Conservation (phyloP, 1,140 invertebrate species). For the Ceratitis capitata region DNA sequence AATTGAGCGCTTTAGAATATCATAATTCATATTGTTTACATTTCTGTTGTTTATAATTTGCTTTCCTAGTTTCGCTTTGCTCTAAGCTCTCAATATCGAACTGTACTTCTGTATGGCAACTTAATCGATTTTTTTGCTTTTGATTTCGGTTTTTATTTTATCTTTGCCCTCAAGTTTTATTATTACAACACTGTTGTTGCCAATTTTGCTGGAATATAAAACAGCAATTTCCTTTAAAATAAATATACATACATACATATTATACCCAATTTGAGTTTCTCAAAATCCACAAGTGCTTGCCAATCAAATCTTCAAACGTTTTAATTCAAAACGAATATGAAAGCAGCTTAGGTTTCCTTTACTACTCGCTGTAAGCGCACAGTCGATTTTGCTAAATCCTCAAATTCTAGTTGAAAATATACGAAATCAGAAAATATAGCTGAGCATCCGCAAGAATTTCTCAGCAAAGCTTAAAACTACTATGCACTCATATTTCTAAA, state of each 20-base stretch:
- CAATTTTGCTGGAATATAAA: too few species aligned
- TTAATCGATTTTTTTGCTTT: neutral
- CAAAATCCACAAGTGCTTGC: neutral
- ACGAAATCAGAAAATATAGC: neutral
- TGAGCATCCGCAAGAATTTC: neutral
- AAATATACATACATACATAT: neutral
- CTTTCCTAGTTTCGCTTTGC: neutral
- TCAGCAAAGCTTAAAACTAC: neutral
- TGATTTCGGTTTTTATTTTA: neutral
- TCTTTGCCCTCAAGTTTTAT: too few species aligned
- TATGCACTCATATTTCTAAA: neutral
- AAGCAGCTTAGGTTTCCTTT: neutral
- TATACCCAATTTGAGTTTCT: neutral
- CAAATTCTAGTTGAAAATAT: neutral
- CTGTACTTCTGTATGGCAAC: neutral
- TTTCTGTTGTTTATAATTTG: neutral
- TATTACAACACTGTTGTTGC: too few species aligned
- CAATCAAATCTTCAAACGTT: neutral
- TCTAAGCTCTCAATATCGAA: neutral
- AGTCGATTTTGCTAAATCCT: neutral
- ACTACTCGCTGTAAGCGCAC: neutral
- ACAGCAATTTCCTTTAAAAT: too few species aligned
- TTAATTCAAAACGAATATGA: neutral
- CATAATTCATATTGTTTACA: neutral
- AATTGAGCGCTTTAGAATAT: neutral